A percentile compares a stretch with the other conserved stretches of the same genome.
phyloP scores from a whole-genome alignment of 2,113 vertebrate species.

The Porphyrio hochstetteri region DNA sequence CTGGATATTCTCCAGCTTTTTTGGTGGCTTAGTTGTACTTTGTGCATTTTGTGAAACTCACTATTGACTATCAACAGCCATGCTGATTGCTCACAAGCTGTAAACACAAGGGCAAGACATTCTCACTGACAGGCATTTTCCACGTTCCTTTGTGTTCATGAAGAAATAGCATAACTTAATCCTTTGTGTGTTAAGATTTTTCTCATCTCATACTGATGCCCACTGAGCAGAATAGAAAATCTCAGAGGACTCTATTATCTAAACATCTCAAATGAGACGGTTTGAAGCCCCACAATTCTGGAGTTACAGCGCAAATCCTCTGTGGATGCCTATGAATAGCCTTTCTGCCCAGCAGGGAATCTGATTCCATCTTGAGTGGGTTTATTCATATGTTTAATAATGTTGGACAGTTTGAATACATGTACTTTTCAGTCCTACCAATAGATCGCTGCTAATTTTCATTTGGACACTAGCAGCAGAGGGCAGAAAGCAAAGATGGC shows the following conservation, averaged over 20 bases:
- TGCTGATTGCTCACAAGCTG: neutral
- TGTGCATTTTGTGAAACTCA: neutral
- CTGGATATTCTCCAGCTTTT: slow-evolving; percentile 17
- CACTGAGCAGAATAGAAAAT: neutral
- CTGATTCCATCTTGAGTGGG: neutral
- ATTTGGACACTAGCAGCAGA: neutral
- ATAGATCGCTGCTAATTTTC: neutral
- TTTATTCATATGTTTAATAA: slow-evolving; percentile 1
- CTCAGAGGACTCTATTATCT: neutral
- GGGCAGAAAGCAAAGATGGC: neutral
- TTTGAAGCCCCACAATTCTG: neutral
- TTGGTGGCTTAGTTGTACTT: slow-evolving; percentile 1
- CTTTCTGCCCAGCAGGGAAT: neutral
- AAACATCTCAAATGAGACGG: slow-evolving; percentile 28
- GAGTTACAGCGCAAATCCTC: neutral
- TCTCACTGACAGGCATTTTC: neutral
- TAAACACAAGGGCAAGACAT: slow-evolving; percentile 1
- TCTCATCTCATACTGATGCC: neutral
- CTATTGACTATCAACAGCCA: neutral
- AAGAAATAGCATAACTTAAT: neutral
- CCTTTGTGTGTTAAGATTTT: neutral
- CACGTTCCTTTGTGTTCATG: neutral
- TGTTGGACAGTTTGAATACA: neutral
- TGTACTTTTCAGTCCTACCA: neutral
- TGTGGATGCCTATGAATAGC: neutral